A percentile compares a stretch with the other conserved stretches of the same genome.
Conservation (phyloP, 1,140 invertebrate genomes). For the Aphidius gifuensis region DNA sequence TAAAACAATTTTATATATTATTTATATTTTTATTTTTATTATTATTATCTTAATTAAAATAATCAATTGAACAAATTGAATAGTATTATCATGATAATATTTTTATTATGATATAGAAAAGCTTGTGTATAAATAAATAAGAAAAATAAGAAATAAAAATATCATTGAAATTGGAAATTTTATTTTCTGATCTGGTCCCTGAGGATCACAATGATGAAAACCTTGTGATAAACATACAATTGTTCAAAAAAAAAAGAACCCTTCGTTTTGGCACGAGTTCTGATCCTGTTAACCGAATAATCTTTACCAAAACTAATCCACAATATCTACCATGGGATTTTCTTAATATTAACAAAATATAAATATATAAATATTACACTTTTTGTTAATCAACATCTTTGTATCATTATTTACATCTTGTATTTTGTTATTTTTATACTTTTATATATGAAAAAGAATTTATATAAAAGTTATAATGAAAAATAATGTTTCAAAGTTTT, state of each 20-base stretch:
- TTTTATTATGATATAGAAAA: slow-evolving; percentile 5
- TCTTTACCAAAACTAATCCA: slow-evolving; percentile 24
- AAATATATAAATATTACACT: too few relatives aligned
- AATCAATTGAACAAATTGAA: too few relatives aligned
- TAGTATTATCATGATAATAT: too few relatives aligned
- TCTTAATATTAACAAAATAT: background rate
- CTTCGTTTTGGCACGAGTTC: slow-evolving; percentile 34
- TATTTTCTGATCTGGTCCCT: slow-evolving; percentile 25
- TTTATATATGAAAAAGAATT: too few relatives aligned
- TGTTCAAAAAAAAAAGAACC: slow-evolving; percentile 41
- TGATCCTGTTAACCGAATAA: slow-evolving; percentile 46
- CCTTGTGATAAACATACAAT: slow-evolving; percentile 13
- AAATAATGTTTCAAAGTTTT: too few relatives aligned
- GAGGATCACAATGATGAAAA: slow-evolving; percentile 30
- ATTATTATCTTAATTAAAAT: too few relatives aligned
- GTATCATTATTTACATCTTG: background rate
- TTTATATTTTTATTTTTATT: background rate
- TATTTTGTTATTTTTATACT: background rate
- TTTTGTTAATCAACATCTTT: background rate
- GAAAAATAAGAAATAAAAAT: background rate
- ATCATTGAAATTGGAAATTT: background rate
- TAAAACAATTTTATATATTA: background rate
- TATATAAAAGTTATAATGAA: too few relatives aligned
- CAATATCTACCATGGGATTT: slow-evolving; percentile 14
- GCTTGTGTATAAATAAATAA: background rate